A percentile compares a stretch with the other conserved stretches of the same genome.
Evolutionary conservation across 2,888 invertebrate species (phyloP).

Genomic region (Arctia plantaginis): DNA sequence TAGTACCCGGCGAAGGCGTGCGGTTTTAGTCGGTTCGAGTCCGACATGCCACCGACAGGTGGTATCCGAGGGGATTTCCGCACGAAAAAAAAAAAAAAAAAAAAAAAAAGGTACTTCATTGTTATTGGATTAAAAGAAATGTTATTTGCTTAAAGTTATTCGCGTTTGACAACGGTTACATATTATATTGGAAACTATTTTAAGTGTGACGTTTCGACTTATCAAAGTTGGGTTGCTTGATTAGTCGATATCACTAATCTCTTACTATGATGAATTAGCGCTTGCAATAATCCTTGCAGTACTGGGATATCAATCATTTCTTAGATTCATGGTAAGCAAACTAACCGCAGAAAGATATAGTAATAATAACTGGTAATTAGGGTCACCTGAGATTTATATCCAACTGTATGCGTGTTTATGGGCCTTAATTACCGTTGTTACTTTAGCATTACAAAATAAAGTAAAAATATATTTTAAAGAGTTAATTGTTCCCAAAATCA

Average conservation of each 20-base stretch:
- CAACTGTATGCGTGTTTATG: background rate
- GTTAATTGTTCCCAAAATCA: background rate
- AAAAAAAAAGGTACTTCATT: constrained; percentile 1
- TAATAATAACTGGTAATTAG: background rate
- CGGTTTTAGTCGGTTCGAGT: too few relatives aligned
- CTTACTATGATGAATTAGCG: too few relatives aligned
- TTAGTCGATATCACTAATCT: background rate
- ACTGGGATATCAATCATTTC: too few relatives aligned
- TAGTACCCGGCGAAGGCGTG: too few relatives aligned
- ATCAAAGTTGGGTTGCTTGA: background rate
- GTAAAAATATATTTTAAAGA: background rate
- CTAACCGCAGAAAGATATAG: background rate
- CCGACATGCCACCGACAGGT: too few relatives aligned
- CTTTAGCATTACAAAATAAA: background rate
- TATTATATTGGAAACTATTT: background rate
- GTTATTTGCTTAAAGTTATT: background rate
- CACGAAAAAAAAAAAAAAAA: too few relatives aligned
- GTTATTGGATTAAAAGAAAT: background rate
- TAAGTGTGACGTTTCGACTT: background rate
- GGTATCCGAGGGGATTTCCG: too few relatives aligned
- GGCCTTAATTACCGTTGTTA: background rate
- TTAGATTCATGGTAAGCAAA: too few relatives aligned
- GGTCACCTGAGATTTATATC: background rate
- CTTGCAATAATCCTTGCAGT: too few relatives aligned
- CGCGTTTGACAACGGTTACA: background rate